Base-by-base conservation (phyloP, 2,888 invertebrate species). In the Agrochola circellaris region DNA sequence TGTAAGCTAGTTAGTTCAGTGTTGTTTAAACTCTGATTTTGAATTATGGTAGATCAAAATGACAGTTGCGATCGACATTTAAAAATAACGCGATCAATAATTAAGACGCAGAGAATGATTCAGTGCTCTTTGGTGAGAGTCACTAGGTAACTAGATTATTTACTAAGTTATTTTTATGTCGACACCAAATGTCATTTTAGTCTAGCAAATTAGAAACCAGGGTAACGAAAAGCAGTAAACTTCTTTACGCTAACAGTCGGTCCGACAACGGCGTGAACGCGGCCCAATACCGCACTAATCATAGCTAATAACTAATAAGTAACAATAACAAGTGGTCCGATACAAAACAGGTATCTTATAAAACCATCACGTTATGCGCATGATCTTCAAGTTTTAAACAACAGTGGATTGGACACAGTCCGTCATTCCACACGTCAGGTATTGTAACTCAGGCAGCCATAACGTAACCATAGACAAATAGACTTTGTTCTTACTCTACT, bases 391-490 rank as follows among this genome's bases (percentile, higher is more conserved):
- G 68, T 69, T 54, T 74, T 71, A 65, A 34, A 77, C 71, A 87
- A 88, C 51, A 83, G n/a, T 26, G 23, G 42, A 83, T 88, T 89
- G 70, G 87, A 61, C 62, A 84, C 83, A 85, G 71, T 81, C 79
- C 73, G 72, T 88, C 88, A 87, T 70, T 82, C 64, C 34, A 70
- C 34, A 70, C 64, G 38, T 66, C 78, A 67, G 75, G 73, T 78
- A 81, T 77, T 79, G 73, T 82, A 69, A 61, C 51, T 17, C 72
- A 54, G 51, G 73, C 76, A 73, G 54, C 67, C 79, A 75, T 84
- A 73, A 83, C 83, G 61, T 66, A 42, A 70, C 54, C 9, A 48
- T 34, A 54, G 75, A 81, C 72, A 75, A 76, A 82, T 60, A 30
- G 6, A n/a, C 45, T 73, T 86, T 86, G 86, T 83, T 65, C 61